Evolutionary conservation across 2,113 vertebrate genomes (phyloP).

Genomic region (Alectura lathami): DNA sequence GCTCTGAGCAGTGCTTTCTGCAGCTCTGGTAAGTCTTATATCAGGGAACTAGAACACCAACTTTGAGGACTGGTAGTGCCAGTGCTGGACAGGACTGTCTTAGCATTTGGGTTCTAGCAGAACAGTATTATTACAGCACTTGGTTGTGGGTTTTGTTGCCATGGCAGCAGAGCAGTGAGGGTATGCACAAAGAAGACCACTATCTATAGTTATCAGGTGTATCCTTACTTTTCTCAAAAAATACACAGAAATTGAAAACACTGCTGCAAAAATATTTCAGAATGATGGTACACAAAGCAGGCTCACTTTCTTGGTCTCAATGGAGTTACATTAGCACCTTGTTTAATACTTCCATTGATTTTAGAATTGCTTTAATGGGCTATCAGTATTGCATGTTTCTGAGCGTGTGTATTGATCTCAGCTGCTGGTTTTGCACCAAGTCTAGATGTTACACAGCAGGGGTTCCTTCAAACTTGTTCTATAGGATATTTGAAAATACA

Average conservation of each 20-base stretch:
- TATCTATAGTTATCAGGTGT: background rate
- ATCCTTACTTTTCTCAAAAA: background rate
- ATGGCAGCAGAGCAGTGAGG: rapidly evolving
- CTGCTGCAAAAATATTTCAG: background rate
- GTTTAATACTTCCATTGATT: slow-evolving; percentile 56
- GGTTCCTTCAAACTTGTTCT: background rate
- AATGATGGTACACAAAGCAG: background rate
- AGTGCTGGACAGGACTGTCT: background rate
- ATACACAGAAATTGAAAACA: background rate
- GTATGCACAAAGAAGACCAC: background rate
- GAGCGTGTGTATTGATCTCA: slow-evolving; percentile 34
- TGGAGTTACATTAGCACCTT: slow-evolving; percentile 6
- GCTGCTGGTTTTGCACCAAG: background rate
- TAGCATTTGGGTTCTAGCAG: background rate
- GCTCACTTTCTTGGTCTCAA: background rate
- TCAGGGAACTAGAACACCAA: background rate
- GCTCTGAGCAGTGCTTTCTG: background rate
- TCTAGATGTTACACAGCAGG: background rate
- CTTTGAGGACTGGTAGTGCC: background rate
- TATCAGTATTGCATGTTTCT: slow-evolving; percentile 11
- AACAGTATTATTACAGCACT: background rate
- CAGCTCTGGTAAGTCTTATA: background rate
- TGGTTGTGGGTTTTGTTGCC: background rate
- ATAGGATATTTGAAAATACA: background rate
- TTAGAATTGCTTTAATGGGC: slow-evolving; percentile 33